Evolutionary conservation across 1,140 invertebrate genomes (phyloP).

Genomic region (Amphibalanus amphitrite): DNA sequence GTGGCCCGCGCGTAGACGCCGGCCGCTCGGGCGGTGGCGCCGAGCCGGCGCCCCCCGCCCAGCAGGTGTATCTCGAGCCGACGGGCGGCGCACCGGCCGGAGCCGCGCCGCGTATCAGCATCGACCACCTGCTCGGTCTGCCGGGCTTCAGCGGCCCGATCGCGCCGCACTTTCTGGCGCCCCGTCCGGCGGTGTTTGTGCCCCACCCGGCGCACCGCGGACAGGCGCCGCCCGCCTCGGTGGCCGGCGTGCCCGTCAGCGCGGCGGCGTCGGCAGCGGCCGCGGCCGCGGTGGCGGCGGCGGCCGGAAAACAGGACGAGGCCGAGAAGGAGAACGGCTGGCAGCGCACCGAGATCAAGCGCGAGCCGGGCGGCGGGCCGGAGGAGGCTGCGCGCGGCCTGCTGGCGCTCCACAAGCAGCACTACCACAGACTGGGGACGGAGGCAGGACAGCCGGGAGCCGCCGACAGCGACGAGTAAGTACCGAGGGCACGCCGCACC

Average conservation of each 20-base stretch:
- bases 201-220: background rate
- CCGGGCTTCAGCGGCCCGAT: background rate
- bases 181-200: background rate
- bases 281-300: background rate
- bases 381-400: background rate
- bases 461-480: background rate
- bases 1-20: no score
- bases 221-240: background rate
- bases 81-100: background rate
- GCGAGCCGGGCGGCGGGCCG: background rate
- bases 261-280: background rate
- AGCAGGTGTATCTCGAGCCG: background rate
- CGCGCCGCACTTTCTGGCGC: background rate
- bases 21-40: no score
- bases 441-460: background rate
- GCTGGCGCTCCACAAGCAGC: conserved; percentile 2
- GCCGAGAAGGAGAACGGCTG: background rate
- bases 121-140: conserved; percentile 1
- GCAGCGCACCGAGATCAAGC: background rate
- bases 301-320: background rate
- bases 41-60: no score
- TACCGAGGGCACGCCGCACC: no score
- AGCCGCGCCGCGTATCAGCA: background rate
- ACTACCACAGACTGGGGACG: background rate
- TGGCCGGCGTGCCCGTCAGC: background rate